phyloP scores from a whole-genome alignment of 2,797 vertebrate genomes.

The Bovichtus variegatus region DNA sequence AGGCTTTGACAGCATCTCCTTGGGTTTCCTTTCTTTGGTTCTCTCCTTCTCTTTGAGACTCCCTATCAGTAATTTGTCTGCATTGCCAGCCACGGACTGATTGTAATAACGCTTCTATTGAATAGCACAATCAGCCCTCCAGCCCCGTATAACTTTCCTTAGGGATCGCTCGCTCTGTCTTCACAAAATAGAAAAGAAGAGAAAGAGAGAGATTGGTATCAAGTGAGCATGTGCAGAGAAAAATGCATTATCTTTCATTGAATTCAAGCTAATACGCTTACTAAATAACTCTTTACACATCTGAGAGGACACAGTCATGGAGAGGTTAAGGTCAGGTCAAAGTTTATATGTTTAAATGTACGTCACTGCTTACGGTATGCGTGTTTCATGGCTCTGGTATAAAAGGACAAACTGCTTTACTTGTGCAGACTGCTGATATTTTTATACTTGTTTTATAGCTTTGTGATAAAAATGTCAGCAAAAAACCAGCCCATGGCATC shows the following conservation, averaged over 20 bases:
- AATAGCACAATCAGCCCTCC: slow-evolving; percentile 78
- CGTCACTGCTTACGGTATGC: not conserved
- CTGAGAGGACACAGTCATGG: not conserved
- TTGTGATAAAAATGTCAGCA: slow-evolving; percentile 39
- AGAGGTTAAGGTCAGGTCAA: slow-evolving; percentile 26
- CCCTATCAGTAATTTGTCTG: slow-evolving; percentile 77
- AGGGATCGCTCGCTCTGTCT: slow-evolving; percentile 54
- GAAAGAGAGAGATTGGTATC: slow-evolving; percentile 49
- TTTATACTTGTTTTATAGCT: slow-evolving; percentile 39
- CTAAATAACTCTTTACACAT: slow-evolving; percentile 24
- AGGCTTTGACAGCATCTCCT: slow-evolving; percentile 68
- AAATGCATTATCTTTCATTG: slow-evolving; percentile 54
- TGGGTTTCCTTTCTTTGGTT: slow-evolving; percentile 59
- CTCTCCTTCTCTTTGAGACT: slow-evolving; percentile 56
- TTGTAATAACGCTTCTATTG: slow-evolving; percentile 77
- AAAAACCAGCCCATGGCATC: not conserved
- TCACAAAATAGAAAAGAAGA: slow-evolving; percentile 49
- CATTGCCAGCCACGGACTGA: slow-evolving; percentile 68
- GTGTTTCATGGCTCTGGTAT: slow-evolving; percentile 6
- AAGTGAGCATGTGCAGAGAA: slow-evolving; percentile 43
- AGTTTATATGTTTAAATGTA: slow-evolving; percentile 14
- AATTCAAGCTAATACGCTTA: slow-evolving; percentile 55
- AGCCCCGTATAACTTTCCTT: slow-evolving; percentile 67
- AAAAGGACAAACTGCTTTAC: slow-evolving; percentile 17
- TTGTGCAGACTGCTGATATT: slow-evolving; percentile 31